Evolutionary conservation across 2,113 vertebrate species (phyloP), one percentile per base, ranked within the genome.

Genomic region (Galemys pyrenaicus): DNA sequence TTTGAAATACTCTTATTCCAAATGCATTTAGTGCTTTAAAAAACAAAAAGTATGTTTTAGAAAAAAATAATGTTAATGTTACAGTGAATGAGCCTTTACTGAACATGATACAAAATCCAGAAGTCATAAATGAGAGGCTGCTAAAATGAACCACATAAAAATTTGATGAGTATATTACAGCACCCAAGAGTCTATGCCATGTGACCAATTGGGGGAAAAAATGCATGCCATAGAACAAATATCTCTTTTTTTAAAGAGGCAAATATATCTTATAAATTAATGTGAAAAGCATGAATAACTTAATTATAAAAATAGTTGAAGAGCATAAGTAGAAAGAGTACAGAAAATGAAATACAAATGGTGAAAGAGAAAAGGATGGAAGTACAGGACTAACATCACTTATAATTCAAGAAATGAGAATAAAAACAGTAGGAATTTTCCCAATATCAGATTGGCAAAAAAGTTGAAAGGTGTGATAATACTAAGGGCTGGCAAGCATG

Each of bases 21-120:
- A 83, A 39, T 11, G 65, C 54, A 88, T 81, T 81, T 79, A 82
- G 26, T 74, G 56, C n/a, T 79, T 89, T 49, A 62, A 75, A 77
- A 84, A 46, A 89, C 54, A 26, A 95, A 89, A 82, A 64, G 56
- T 49, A 79, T 64, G 28, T 75, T 93, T 20, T 89, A 56, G 71
- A 95, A 89, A 44, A 80, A 95, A 80, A 82, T n/a, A n/a, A n/a
- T n/a, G n/a, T n/a, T n/a, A 68, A 24, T 7, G 92, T 85, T 70
- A 78, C 3, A 51, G 24, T n/a, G 5, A 28, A 81, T 30, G 73
- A 35, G 16, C 0, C 26, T 78, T 95, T 70, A 74, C 26, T 80
- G 87, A 81, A 65, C 32, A 71, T 56, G 41, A 73, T 16, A 74
- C 51, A 86, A 86, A 92, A 93, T 74, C 39, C 51, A 81, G 64